These are phyloP conservation scores for Papilio helenus DNA, from an alignment of 1,140 invertebrate genomes.

Conservation along the genomic window DNA sequence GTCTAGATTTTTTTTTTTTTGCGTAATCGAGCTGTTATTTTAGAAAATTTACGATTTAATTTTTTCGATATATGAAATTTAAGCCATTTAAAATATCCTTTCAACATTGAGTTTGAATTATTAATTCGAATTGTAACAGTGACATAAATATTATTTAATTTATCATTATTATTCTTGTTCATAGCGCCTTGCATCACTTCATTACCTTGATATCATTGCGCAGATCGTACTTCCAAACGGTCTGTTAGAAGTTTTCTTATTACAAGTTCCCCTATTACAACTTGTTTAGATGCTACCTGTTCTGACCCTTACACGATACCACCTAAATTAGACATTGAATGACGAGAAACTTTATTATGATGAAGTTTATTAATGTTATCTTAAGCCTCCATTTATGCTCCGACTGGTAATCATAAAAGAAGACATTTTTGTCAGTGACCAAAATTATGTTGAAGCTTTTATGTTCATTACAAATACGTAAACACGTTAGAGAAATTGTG, in stretches of 20 bases:
- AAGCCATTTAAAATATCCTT: no score
- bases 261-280: slow-evolving; percentile 79
- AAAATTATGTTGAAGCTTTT: background rate
- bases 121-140: background rate
- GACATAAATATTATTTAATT: background rate
- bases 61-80: no score
- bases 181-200: slow-evolving; percentile 56
- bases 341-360: background rate
- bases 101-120: background rate
- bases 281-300: slow-evolving; percentile 58
- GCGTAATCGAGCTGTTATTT: no score
- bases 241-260: slow-evolving; percentile 81
- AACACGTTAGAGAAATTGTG: no score
- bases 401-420: background rate
- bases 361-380: slow-evolving; percentile 8
- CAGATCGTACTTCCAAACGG: slow-evolving; percentile 70
- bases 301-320: slow-evolving; percentile 55
- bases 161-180: slow-evolving; percentile 42
- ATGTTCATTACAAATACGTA: background rate
- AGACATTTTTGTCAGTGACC: background rate
- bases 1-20: no score
- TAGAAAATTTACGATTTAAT: no score
- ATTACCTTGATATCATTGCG: slow-evolving; percentile 69
- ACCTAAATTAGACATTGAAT: slow-evolving; percentile 18
- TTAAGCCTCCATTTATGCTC: background rate